Evolutionary conservation across 2,113 vertebrate genomes (phyloP).

Genomic region (Dryoscopus gambensis): DNA sequence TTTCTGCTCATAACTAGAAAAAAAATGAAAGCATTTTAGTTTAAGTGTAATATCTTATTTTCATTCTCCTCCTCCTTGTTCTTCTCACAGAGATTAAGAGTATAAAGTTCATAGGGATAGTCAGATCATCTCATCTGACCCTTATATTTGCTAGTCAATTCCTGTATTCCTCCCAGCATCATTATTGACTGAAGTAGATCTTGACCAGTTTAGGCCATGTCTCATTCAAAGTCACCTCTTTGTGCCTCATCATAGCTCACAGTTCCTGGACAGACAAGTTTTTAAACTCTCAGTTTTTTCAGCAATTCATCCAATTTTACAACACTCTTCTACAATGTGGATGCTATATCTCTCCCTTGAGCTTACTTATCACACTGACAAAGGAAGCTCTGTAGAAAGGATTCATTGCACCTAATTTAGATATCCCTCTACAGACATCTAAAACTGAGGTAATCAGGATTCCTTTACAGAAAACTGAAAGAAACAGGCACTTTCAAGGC

Average conservation of each 20-base stretch:
- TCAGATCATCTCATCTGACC: neutral
- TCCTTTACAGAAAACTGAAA: neutral
- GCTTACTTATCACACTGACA: neutral
- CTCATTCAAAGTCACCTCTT: neutral
- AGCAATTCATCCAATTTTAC: neutral
- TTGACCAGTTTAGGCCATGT: neutral
- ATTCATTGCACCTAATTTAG: neutral
- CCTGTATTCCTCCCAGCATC: neutral
- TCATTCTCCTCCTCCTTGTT: neutral
- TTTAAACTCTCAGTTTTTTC: neutral
- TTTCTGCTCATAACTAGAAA: neutral
- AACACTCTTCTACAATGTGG: neutral
- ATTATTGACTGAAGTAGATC: neutral
- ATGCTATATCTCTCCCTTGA: rapidly evolving
- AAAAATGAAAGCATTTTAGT: neutral
- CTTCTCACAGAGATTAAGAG: neutral
- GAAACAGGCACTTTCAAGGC: neutral
- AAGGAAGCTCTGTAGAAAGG: neutral
- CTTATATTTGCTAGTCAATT: neutral
- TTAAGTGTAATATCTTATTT: neutral
- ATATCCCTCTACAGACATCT: neutral
- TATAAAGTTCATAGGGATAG: neutral
- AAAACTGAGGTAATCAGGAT: neutral
- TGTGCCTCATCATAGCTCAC: neutral
- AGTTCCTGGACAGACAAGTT: neutral